Conservation (phyloP, 2,888 invertebrate species). For the Podabrus alpinus region DNA sequence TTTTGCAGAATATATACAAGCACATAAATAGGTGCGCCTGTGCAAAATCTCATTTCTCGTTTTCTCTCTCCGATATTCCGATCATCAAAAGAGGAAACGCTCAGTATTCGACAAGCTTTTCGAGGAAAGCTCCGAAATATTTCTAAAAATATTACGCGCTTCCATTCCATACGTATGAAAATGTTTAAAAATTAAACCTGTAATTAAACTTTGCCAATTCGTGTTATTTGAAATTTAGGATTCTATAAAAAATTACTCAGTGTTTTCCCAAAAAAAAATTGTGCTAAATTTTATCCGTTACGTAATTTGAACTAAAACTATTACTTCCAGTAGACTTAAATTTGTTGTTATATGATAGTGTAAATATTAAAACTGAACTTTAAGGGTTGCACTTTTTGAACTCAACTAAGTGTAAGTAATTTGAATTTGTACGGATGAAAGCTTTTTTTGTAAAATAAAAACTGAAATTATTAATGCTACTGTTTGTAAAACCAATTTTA, state of each 20-base stretch:
- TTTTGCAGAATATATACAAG: background rate
- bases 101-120: conserved; percentile 26
- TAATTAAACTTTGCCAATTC: background rate
- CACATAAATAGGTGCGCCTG: conserved; percentile 15
- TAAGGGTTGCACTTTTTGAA: background rate
- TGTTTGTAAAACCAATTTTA: background rate
- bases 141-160: background rate
- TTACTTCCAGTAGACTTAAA: background rate
- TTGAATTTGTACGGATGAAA: background rate
- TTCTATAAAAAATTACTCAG: background rate
- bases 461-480: background rate
- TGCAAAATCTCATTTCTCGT: conserved; percentile 17
- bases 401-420: background rate
- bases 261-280: background rate
- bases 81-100: conserved; percentile 14
- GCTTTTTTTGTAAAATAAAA: background rate
- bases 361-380: background rate
- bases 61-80: conserved; percentile 7
- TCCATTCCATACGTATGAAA: background rate
- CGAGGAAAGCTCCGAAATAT: conserved; percentile 11
- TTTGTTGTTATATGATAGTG: background rate
- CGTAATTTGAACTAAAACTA: background rate
- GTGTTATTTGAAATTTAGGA: background rate
- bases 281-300: background rate
- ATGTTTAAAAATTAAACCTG: background rate